Evolutionary conservation across 2,797 vertebrate species (phyloP).

Genomic region (Knipowitschia caucasica): DNA sequence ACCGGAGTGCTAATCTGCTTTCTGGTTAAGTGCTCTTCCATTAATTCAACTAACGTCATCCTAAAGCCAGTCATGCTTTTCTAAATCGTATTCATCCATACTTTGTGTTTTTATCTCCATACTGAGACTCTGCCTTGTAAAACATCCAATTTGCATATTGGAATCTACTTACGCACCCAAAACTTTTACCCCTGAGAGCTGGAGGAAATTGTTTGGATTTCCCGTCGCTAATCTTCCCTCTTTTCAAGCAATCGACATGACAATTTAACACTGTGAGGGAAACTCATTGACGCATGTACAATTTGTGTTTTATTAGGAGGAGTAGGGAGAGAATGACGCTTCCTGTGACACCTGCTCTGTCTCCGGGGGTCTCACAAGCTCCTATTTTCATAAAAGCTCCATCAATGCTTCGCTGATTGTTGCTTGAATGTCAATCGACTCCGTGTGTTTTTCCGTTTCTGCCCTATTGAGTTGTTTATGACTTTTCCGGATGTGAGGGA

Average conservation of each 20-base stretch:
- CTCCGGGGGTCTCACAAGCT: neutral
- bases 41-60: neutral
- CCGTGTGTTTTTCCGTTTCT: conserved; percentile 11
- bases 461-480: conserved; percentile 4
- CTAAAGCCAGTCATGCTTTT: neutral
- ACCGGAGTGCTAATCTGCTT: neutral
- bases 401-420: conserved; percentile 5
- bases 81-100: neutral
- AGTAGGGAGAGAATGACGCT: neutral
- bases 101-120: conserved; percentile 1
- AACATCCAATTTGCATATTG: neutral
- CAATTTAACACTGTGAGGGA: neutral
- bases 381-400: conserved; percentile 11
- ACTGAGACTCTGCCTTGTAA: neutral
- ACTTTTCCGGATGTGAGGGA: neutral
- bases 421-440: conserved; percentile 5
- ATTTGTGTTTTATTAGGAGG: neutral
- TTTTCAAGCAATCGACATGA: neutral
- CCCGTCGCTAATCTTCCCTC: neutral
- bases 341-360: conserved; percentile 14
- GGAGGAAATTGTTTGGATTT: conserved; percentile 2
- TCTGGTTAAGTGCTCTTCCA: conserved; percentile 1
- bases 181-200: neutral
- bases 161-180: conserved; percentile 1
- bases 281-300: neutral